Conservation (phyloP, 2,888 invertebrate genomes). For the Gastracanthus pulcherrimus region DNA sequence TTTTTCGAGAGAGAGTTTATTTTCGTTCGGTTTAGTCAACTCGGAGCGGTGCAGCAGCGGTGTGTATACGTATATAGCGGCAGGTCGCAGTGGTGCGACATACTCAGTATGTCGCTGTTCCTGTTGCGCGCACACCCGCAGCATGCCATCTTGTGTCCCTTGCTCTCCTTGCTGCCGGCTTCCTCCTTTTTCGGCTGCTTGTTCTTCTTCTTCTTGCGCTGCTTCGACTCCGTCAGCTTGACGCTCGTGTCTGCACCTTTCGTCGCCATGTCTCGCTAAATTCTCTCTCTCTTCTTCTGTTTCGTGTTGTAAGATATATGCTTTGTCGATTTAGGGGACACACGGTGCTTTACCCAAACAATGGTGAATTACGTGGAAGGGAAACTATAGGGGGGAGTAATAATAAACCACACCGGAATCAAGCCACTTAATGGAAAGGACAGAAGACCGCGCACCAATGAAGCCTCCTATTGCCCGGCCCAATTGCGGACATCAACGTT, state of each 20-base stretch:
- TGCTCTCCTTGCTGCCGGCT: slow-evolving; percentile 56
- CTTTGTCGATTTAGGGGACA: too few relatives aligned
- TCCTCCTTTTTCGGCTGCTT: slow-evolving; percentile 36
- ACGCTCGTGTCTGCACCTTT: neutral
- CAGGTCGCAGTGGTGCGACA: slow-evolving; percentile 33
- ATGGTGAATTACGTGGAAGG: too few relatives aligned
- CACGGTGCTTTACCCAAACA: too few relatives aligned
- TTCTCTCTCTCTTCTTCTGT: too few relatives aligned
- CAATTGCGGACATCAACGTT: too few relatives aligned
- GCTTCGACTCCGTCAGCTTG: slow-evolving; percentile 18
- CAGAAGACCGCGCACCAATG: too few relatives aligned
- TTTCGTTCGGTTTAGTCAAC: neutral
- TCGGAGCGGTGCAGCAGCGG: neutral
- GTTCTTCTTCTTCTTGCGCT: slow-evolving; percentile 34
- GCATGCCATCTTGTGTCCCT: slow-evolving; percentile 71
- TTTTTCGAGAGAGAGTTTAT: neutral
- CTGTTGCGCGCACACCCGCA: slow-evolving; percentile 75
- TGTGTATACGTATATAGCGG: neutral
- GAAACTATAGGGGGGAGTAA: too few relatives aligned
- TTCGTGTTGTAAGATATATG: too few relatives aligned
- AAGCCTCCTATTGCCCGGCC: too few relatives aligned
- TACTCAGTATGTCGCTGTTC: slow-evolving; percentile 76
- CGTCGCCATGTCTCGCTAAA: neutral
- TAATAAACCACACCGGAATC: too few relatives aligned
- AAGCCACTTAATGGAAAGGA: too few relatives aligned